Percentiles rank a stretch among this genome's conserved stretches.
Conservation (phyloP, 2,888 invertebrate species). For the Lordiphosa fenestrarum region DNA sequence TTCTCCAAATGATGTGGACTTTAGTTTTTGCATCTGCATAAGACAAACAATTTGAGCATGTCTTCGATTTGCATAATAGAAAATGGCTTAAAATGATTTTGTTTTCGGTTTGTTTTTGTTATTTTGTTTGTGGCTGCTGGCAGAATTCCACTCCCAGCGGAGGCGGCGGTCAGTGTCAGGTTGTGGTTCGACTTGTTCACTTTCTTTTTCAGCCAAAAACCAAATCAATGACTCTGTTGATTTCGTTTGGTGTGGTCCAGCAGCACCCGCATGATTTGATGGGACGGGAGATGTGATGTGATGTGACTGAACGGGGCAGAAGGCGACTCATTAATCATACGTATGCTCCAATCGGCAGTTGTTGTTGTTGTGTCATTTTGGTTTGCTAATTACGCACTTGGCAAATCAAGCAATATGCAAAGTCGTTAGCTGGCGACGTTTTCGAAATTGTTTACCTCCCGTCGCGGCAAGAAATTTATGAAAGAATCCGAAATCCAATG, state of each 20-base stretch:
- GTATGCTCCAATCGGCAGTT: too few relatives aligned
- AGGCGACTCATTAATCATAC: too few relatives aligned
- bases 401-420: conserved; percentile 4
- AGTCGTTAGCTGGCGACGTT: conserved; percentile 33
- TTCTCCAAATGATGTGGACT: background rate
- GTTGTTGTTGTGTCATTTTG: too few relatives aligned
- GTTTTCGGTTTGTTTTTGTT: background rate
- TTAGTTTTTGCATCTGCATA: conserved; percentile 1
- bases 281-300: too few relatives aligned
- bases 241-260: too few relatives aligned
- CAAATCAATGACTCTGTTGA: conserved; percentile 2
- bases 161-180: conserved; percentile 2
- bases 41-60: conserved; percentile 8
- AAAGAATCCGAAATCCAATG: conserved; percentile 69
- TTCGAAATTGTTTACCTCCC: conserved; percentile 26
- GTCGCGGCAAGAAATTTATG: conserved; percentile 26
- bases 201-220: conserved; percentile 59
- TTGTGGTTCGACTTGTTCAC: conserved; percentile 40
- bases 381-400: too few relatives aligned
- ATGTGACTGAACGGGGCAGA: too few relatives aligned
- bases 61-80: conserved; percentile 10
- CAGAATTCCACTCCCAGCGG: conserved; percentile 5
- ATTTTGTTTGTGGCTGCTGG: conserved; percentile 4
- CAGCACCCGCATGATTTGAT: too few relatives aligned
- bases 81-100: background rate